Evolutionary conservation across 2,797 vertebrate genomes (phyloP), one percentile per base, ranked within the genome.

Genomic region (Tolypeutes matacus): DNA sequence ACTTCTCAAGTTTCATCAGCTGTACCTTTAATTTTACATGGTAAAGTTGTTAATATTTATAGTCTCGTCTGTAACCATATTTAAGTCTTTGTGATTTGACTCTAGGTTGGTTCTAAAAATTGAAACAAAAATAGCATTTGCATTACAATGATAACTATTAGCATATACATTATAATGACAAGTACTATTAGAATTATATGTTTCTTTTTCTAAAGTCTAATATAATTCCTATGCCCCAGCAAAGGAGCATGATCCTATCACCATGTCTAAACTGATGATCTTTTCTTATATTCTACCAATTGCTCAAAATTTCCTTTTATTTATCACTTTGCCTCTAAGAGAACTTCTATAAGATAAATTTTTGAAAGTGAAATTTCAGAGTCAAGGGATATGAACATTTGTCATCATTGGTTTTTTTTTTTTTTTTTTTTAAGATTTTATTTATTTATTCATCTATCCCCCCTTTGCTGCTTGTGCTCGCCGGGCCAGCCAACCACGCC

Each of bases 31-130:
- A 83, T 80, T 95, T 93, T 91, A 94, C 39, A 83, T 67, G 51
- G 25, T 96, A 72, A 93, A 80, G 60, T 96, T 82, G 27, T 88
- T 96, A 72, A 89, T 89, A 95, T 92, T 96, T 96, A 93, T 94
- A 93, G 72, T 83, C 72, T 94, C 82, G 90, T 83, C 64, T 91
- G 67, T 78, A 72, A 85, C 73, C 25, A n/a, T 86, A 93, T 78
- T 93, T 95, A 95, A 92, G 62, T 78, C 88, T 92, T 77, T 75
- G 34, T 89, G 70, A 73, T 67, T 93, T 94, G 42, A 89, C 42
- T 94, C 36, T 56, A 92, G 73, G 23, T 86, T 94, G 25, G 11
- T 82, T 96, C 95, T 94, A 95, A 96, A 96, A 96, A 86, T 88
- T 96, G 77, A 93, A 95, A 92, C 77, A 62, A 94, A 95, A 94